Evolutionary conservation across 2,113 vertebrate species (phyloP).

Genomic region (Sapayoa aenigma): DNA sequence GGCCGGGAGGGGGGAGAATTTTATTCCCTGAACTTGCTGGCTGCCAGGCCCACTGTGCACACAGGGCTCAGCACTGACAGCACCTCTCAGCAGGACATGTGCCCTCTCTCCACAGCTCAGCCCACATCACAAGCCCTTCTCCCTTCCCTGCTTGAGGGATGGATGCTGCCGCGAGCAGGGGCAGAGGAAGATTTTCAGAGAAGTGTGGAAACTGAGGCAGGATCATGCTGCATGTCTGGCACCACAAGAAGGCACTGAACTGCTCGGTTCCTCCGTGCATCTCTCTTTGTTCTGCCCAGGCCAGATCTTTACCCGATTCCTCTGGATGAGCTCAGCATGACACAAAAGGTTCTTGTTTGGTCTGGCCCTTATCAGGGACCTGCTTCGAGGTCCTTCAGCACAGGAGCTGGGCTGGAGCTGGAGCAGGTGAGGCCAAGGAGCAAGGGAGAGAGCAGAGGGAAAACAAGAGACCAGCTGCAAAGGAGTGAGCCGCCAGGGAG

Average conservation of each 20-base stretch:
- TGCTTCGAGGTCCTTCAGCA: conserved; percentile 26
- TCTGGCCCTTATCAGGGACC: conserved; percentile 59
- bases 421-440: conserved; percentile 42
- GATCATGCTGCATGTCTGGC: accelerated
- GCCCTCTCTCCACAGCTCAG: background rate
- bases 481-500: background rate
- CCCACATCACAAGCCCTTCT: accelerated
- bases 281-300: background rate
- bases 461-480: conserved; percentile 63
- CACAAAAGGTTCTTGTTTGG: conserved; percentile 67
- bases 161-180: background rate
- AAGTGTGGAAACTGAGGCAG: background rate
- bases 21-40: conserved; percentile 26
- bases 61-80: conserved; percentile 16
- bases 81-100: conserved; percentile 5
- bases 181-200: background rate
- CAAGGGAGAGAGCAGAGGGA: background rate
- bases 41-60: background rate
- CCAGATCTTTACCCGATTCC: background rate
- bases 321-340: background rate
- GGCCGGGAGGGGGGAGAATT: background rate
- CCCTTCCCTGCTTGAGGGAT: background rate
- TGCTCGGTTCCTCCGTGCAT: background rate
- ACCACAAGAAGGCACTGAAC: background rate
- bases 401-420: background rate